Percentiles rank a stretch among this genome's conserved stretches.
Evolutionary conservation across 2,888 invertebrate species (phyloP).

Genomic region (Leucophenga maculata): DNA sequence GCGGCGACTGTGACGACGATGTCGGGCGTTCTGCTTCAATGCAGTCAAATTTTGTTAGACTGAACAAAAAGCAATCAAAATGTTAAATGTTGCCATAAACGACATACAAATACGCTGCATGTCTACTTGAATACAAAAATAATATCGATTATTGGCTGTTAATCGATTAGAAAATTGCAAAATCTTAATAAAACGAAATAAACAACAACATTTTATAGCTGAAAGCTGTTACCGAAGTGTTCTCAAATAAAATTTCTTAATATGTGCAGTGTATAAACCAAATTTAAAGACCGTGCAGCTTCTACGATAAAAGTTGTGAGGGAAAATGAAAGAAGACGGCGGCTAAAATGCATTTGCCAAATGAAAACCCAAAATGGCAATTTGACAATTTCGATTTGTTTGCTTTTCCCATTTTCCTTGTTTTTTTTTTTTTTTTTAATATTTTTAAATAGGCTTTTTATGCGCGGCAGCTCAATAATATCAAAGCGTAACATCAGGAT

Average conservation of each 20-base stretch:
- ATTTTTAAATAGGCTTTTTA: constrained; percentile 65
- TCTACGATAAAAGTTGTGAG: neutral
- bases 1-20: constrained; percentile 37
- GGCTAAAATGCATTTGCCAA: constrained; percentile 30
- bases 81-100: no score
- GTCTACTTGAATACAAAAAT: no score
- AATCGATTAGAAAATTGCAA: no score
- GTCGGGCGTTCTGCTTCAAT: constrained; percentile 62
- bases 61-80: constrained; percentile 25
- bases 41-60: constrained; percentile 62
- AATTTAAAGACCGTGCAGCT: no score
- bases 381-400: constrained; percentile 59
- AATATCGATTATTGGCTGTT: no score
- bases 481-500: constrained; percentile 52
- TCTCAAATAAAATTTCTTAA: no score
- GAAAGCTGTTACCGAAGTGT: no score
- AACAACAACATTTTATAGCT: no score
- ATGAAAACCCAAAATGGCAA: constrained; percentile 63
- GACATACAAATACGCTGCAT: neutral
- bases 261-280: no score
- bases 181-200: no score
- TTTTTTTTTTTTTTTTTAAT: constrained; percentile 34
- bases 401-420: constrained; percentile 39
- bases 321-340: neutral
- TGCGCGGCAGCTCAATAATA: constrained; percentile 67